Evolutionary conservation across 2,113 vertebrate species (phyloP).

Genomic region (Tretioscincus oriximinensis): DNA sequence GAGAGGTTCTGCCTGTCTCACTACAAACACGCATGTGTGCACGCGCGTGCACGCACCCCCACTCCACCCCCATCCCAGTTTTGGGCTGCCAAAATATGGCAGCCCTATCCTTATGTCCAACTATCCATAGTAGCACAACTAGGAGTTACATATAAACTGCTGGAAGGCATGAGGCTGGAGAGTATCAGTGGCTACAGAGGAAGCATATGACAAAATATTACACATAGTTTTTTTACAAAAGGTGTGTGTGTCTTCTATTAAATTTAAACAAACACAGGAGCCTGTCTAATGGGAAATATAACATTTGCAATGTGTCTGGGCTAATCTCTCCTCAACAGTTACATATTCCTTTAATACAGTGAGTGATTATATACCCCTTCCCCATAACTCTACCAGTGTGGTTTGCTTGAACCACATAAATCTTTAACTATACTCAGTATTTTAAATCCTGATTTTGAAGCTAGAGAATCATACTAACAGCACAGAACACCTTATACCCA

Average conservation of each 20-base stretch:
- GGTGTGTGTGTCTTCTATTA: neutral
- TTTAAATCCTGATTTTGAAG: slow-evolving; percentile 39
- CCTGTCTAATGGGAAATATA: neutral
- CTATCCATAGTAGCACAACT: neutral
- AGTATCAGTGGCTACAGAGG: neutral
- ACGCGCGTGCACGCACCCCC: too few species aligned
- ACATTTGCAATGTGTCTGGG: neutral
- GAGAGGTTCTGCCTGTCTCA: too few species aligned
- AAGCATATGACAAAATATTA: neutral
- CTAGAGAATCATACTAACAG: neutral
- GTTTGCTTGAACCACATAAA: slow-evolving; percentile 23
- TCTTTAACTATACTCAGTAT: too few species aligned
- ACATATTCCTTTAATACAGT: neutral
- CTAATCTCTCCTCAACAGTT: too few species aligned
- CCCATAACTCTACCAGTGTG: slow-evolving; percentile 34
- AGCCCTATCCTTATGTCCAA: too few species aligned
- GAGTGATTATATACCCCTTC: slow-evolving; percentile 32
- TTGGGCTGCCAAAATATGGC: too few species aligned
- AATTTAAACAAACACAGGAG: neutral
- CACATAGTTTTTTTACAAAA: neutral
- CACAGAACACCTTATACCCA: neutral
- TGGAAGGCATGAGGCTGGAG: neutral
- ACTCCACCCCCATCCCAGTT: too few species aligned
- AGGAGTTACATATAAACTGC: neutral
- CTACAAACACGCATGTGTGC: too few species aligned